Evolutionary conservation across 2,797 vertebrate species (phyloP).

Genomic region (Smutsia temminckii): DNA sequence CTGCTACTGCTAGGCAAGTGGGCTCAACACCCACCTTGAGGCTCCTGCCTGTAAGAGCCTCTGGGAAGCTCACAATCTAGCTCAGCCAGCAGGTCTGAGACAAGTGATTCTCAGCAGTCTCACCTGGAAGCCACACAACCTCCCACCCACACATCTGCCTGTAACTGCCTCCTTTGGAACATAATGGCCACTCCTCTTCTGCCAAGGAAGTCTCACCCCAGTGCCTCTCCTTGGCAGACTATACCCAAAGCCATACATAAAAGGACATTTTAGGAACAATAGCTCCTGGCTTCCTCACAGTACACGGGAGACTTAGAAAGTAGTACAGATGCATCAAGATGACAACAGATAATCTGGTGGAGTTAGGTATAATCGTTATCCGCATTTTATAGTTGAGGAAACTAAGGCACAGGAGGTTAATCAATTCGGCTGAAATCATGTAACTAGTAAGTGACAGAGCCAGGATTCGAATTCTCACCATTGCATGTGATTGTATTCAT

Average conservation of each 20-base stretch:
- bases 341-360: not conserved
- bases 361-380: not conserved
- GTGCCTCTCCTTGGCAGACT: not conserved
- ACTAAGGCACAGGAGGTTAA: not conserved
- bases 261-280: not conserved
- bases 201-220: not conserved
- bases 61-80: not conserved
- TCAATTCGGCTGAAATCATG: not conserved
- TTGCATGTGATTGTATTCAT: not conserved
- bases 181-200: not conserved
- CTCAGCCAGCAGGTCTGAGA: not conserved
- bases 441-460: not conserved
- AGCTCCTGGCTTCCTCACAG: not conserved
- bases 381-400: not conserved
- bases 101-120: not conserved
- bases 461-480: not conserved
- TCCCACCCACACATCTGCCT: not conserved
- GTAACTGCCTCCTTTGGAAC: not conserved
- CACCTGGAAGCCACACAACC: not conserved
- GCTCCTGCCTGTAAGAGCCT: not conserved
- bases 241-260: not conserved
- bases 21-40: not conserved
- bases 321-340: not conserved
- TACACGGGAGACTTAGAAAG: not conserved
- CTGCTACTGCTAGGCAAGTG: not conserved